Conservation (phyloP, 2,113 vertebrate species). For the Lepus timidus region DNA sequence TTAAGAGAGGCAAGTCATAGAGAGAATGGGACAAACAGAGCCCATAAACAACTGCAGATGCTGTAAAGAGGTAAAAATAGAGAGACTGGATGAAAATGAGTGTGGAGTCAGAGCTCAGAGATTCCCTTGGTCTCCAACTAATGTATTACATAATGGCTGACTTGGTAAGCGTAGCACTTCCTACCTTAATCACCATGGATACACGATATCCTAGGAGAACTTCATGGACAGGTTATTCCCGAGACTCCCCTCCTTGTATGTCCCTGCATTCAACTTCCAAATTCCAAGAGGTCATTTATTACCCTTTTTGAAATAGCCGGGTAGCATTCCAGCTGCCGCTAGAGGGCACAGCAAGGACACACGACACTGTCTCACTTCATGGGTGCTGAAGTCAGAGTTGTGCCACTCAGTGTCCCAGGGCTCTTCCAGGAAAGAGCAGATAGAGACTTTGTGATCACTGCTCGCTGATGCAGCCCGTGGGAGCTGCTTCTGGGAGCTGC, state of each 20-base stretch:
- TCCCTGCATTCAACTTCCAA: background rate
- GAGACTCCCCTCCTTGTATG: background rate
- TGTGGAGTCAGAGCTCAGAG: background rate
- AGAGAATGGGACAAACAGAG: background rate
- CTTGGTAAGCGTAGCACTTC: background rate
- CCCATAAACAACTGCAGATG: background rate
- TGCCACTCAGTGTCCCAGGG: background rate
- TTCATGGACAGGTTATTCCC: background rate
- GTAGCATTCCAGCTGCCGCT: constrained; percentile 57
- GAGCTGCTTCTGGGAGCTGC: background rate
- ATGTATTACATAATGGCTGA: background rate
- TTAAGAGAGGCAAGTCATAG: background rate
- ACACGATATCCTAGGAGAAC: background rate
- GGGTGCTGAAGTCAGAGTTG: background rate
- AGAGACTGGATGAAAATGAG: background rate
- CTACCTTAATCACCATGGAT: background rate
- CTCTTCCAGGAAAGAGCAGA: background rate
- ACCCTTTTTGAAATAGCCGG: constrained; percentile 34
- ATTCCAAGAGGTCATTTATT: background rate
- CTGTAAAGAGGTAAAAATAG: background rate
- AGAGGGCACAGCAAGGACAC: constrained; percentile 74
- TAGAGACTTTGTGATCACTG: background rate
- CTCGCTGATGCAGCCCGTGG: background rate
- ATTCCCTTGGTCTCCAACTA: background rate
- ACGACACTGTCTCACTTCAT: background rate